Evolutionary conservation across 2,888 invertebrate species (phyloP).

Genomic region (Phyto melanocephala): DNA sequence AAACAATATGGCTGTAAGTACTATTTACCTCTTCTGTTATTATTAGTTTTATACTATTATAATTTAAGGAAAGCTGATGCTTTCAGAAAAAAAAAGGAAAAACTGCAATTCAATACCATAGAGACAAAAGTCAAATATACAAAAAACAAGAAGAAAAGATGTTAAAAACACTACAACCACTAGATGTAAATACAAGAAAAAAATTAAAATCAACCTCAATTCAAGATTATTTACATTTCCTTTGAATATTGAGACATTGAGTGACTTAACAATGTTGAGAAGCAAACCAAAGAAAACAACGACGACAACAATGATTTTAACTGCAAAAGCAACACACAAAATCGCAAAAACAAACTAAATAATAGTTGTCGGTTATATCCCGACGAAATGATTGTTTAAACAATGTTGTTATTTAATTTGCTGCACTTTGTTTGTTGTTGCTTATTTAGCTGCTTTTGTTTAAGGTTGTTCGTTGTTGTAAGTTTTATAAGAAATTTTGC

Average conservation of each 20-base stretch:
- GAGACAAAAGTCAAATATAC: constrained; percentile 4
- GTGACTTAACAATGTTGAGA: constrained; percentile 63
- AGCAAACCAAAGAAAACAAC: too few species aligned
- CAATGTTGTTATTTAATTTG: constrained; percentile 24
- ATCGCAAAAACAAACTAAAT: not conserved
- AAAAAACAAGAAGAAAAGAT: not conserved
- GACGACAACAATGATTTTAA: constrained; percentile 10
- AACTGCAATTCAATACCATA: constrained; percentile 38
- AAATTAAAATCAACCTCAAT: constrained; percentile 54
- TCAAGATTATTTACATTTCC: constrained; percentile 68
- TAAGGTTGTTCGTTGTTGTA: not conserved
- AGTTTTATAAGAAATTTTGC: constrained; percentile 29
- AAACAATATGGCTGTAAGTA: not conserved
- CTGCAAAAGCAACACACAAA: not conserved
- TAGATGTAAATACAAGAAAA: not conserved
- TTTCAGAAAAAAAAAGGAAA: not conserved
- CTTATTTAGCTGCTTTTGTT: not conserved
- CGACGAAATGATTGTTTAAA: not conserved
- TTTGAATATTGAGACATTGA: constrained; percentile 64
- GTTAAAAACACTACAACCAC: constrained; percentile 6
- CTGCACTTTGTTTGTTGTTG: not conserved
- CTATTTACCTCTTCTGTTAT: not conserved
- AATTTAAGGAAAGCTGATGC: not conserved
- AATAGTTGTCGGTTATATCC: constrained; percentile 19
- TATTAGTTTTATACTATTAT: not conserved